A percentile compares a stretch with the other conserved stretches of the same genome.
Conservation (phyloP, 2,113 vertebrate species). For the Tetraodon nigroviridis region DNA sequence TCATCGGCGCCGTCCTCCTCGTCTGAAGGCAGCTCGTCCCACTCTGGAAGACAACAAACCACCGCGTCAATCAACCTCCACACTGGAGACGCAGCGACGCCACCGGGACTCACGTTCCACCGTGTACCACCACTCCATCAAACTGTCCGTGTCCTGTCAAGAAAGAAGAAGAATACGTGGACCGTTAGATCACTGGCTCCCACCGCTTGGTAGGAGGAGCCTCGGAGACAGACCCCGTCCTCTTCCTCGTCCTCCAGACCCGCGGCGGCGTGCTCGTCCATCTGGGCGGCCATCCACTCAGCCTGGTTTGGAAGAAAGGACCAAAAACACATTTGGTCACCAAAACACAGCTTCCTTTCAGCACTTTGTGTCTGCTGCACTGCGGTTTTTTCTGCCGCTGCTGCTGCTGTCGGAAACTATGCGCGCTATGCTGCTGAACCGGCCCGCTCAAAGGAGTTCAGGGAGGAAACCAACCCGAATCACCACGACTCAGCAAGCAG, state of each 20-base stretch:
- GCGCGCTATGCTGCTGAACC: constrained; percentile 20
- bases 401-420: background rate
- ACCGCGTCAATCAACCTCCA: background rate
- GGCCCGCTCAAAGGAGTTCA: constrained; percentile 9
- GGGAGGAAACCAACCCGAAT: too few relatives aligned
- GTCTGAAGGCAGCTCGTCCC: constrained; percentile 72
- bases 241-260: constrained; percentile 22
- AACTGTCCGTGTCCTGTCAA: constrained; percentile 73
- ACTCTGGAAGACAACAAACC: constrained; percentile 56
- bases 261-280: constrained; percentile 32
- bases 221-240: constrained; percentile 55
- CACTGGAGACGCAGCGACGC: background rate
- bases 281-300: constrained; percentile 68
- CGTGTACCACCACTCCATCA: constrained; percentile 77
- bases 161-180: background rate
- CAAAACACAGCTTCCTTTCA: background rate
- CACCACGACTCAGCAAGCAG: too few relatives aligned
- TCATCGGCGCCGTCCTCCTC: constrained; percentile 67
- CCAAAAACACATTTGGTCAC: background rate
- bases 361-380: background rate
- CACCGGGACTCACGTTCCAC: constrained; percentile 67
- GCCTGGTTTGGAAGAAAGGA: constrained; percentile 43
- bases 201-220: background rate
- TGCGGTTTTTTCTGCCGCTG: too few relatives aligned
- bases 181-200: background rate